Evolutionary conservation across 2,113 vertebrate species (phyloP).

Genomic region (Rutilus rutilus): DNA sequence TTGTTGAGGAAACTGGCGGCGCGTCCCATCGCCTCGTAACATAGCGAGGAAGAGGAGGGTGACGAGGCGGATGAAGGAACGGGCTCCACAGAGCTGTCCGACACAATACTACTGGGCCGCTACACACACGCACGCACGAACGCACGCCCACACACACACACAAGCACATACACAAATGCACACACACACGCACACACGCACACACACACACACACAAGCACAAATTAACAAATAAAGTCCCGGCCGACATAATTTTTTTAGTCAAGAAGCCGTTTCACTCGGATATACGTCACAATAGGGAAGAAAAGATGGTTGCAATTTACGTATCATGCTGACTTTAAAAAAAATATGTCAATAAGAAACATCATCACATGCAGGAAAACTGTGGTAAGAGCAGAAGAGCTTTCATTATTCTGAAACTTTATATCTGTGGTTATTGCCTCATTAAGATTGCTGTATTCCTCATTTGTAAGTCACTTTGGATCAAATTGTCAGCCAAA

Average conservation of each 20-base stretch:
- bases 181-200: no score
- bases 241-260: no score
- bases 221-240: background rate
- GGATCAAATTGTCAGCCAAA: no score
- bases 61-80: slow-evolving; percentile 76
- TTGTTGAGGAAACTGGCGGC: slow-evolving; percentile 65
- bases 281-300: background rate
- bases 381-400: background rate
- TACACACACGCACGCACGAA: slow-evolving; percentile 54
- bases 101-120: slow-evolving; percentile 78
- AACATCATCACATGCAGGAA: background rate
- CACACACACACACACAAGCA: background rate
- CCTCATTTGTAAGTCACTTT: no score
- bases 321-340: background rate
- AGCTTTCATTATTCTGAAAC: no score
- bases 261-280: background rate
- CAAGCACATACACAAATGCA: no score
- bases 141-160: background rate
- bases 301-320: background rate
- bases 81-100: slow-evolving; percentile 79
- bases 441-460: no score
- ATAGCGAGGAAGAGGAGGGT: slow-evolving; percentile 64
- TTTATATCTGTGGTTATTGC: no score
- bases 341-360: background rate
- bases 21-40: slow-evolving; percentile 64